Conservation (phyloP, 2,113 vertebrate genomes). For the Silurus glanis region DNA sequence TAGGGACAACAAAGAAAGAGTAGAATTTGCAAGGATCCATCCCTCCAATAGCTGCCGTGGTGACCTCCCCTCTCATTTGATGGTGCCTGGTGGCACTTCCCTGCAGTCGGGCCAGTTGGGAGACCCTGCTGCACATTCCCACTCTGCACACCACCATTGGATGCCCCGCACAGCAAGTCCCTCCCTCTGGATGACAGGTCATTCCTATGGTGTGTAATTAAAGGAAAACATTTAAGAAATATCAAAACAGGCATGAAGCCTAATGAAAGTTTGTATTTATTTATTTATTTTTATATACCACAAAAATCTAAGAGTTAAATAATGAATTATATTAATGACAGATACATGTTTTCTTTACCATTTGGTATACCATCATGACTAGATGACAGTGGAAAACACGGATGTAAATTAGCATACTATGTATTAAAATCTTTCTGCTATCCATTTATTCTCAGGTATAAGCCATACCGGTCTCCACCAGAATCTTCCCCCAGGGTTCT, state of each 20-base stretch:
- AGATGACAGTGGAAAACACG: neutral
- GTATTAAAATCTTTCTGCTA: neutral
- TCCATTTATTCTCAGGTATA: slow-evolving; percentile 76
- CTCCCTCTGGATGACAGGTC: slow-evolving; percentile 95
- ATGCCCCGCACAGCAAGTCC: slow-evolving; percentile 93
- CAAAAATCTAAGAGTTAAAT: neutral
- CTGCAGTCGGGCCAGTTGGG: slow-evolving; percentile 86
- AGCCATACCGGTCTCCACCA: slow-evolving; percentile 91
- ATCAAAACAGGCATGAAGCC: neutral
- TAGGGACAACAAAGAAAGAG: slow-evolving; percentile 93
- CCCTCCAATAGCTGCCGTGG: slow-evolving; percentile 85
- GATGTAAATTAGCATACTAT: neutral
- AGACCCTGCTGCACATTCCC: slow-evolving; percentile 78
- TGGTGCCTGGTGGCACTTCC: slow-evolving; percentile 84
- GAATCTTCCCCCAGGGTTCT: slow-evolving; percentile 91
- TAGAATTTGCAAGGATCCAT: slow-evolving; percentile 91
- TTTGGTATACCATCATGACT: neutral
- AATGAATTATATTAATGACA: neutral
- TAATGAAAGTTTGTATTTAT: neutral
- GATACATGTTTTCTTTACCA: neutral
- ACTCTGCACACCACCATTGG: slow-evolving; percentile 91
- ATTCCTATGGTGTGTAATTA: slow-evolving; percentile 81
- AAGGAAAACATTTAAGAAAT: neutral
- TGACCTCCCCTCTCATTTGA: slow-evolving; percentile 88
- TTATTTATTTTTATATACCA: neutral